Conservation (phyloP, 2,797 vertebrate genomes). For the Phataginus tricuspis region DNA sequence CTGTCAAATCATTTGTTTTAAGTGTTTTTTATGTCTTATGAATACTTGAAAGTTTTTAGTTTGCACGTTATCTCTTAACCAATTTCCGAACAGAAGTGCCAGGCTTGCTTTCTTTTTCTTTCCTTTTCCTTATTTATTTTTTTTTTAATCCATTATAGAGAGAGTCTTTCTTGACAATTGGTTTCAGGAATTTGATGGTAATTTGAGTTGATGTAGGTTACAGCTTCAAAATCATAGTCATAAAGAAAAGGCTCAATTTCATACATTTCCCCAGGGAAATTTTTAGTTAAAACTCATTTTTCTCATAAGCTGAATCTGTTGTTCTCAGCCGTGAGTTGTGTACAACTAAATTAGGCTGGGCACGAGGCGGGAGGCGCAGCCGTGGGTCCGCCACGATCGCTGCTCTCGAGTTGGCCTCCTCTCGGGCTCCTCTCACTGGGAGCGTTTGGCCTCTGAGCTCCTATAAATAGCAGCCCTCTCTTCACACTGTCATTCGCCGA, state of each 20-base stretch:
- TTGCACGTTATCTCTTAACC: constrained; percentile 80
- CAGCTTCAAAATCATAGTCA: constrained; percentile 71
- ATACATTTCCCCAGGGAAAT: constrained; percentile 64
- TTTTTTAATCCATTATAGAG: constrained; percentile 12
- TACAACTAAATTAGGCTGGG: neutral
- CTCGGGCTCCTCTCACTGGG: constrained; percentile 51
- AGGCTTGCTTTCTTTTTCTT: constrained; percentile 37
- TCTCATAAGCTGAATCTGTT: constrained; percentile 71
- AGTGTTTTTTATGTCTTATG: constrained; percentile 83
- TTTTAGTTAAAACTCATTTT: constrained; percentile 72
- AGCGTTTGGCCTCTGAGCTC: constrained; percentile 68
- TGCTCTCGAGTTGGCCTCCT: constrained; percentile 1
- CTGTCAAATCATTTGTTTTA: constrained; percentile 88
- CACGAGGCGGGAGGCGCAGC: neutral
- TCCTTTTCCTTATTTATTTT: neutral
- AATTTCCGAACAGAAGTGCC: constrained; percentile 78
- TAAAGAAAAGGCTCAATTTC: constrained; percentile 73
- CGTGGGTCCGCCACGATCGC: neutral
- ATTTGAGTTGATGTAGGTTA: constrained; percentile 68
- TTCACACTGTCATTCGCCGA: constrained; percentile 47
- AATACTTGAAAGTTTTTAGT: constrained; percentile 84
- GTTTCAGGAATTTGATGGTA: constrained; percentile 79
- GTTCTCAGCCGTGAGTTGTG: constrained; percentile 63
- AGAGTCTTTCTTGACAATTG: constrained; percentile 73
- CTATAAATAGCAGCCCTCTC: constrained; percentile 62